These are phyloP conservation scores for Pantelozetes paolii DNA, from an alignment of 2,888 invertebrate genomes.

Conservation along the genomic window DNA sequence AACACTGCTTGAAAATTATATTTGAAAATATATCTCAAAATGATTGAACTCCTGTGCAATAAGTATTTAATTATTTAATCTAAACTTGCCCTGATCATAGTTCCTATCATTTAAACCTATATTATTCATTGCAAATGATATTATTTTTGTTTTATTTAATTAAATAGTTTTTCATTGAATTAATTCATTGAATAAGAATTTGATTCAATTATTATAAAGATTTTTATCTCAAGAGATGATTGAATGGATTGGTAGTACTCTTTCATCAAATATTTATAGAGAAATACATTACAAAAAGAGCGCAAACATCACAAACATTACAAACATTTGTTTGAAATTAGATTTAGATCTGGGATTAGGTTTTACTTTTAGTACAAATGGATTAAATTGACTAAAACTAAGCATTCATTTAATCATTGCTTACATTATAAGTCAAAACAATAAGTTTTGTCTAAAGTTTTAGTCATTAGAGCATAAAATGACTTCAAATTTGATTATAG, in stretches of 20 bases:
- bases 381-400: not conserved
- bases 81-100: no score
- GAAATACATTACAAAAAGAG: no score
- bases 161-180: not conserved
- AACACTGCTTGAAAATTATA: no score
- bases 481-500: not conserved
- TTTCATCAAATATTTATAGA: constrained; percentile 18
- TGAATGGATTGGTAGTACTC: not conserved
- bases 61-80: no score
- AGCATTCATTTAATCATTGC: not conserved
- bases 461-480: not conserved
- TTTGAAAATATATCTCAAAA: no score
- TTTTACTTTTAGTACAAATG: not conserved
- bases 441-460: not conserved
- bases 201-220: constrained; percentile 4
- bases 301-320: not conserved
- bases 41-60: no score
- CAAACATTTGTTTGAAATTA: constrained; percentile 10
- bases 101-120: no score
- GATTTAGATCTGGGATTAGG: not conserved
- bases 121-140: no score
- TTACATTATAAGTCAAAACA: not conserved
- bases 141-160: not conserved
- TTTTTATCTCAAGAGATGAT: not conserved
- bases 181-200: not conserved